Conservation (phyloP, 2,113 vertebrate species). For the Ochotona princeps region DNA sequence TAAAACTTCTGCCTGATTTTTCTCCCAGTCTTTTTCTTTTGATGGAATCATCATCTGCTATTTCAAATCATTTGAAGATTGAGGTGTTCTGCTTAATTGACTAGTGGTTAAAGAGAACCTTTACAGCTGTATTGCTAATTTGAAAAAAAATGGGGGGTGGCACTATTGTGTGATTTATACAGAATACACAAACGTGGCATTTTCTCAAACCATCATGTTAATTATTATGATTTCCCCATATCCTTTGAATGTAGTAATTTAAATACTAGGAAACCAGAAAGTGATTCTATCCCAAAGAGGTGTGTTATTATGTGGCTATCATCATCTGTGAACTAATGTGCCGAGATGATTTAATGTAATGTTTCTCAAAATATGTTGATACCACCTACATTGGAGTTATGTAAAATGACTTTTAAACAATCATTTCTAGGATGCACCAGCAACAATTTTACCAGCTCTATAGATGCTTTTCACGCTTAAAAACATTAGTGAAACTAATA, state of each 20-base stretch:
- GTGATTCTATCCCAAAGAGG: not conserved
- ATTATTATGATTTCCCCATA: constrained; percentile 12
- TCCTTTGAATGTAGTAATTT: constrained; percentile 17
- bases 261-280: not conserved
- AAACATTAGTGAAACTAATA: not conserved
- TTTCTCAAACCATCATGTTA: not conserved
- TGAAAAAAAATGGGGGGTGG: not conserved
- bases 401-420: not conserved
- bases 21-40: not conserved
- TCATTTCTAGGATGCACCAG: not conserved
- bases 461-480: not conserved
- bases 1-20: constrained; percentile 2
- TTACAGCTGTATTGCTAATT: not conserved
- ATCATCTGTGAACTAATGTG: not conserved
- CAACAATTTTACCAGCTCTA: not conserved
- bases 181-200: not conserved
- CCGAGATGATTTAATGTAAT: not conserved
- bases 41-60: not conserved
- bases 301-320: not conserved
- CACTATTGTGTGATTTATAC: constrained; percentile 24
- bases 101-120: constrained; percentile 44
- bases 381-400: not conserved
- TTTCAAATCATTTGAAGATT: constrained; percentile 47
- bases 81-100: constrained; percentile 19
- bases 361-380: not conserved